Evolutionary conservation across 2,113 vertebrate genomes (phyloP), one percentile per base, ranked within the genome.

Genomic region (Trinectes maculatus): DNA sequence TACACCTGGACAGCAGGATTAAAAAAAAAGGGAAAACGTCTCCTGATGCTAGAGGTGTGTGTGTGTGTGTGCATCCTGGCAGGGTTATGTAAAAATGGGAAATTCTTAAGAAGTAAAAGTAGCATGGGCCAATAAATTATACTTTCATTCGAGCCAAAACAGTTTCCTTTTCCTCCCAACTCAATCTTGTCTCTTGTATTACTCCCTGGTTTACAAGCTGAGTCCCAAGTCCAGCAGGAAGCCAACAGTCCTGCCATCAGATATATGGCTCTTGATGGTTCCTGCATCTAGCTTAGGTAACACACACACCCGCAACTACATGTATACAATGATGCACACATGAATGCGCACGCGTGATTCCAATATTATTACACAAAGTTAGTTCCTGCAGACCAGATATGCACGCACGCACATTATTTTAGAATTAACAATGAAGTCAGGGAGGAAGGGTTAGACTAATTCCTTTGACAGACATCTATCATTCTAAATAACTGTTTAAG

Each of bases 381-480:
- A 76, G 81, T 83, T 69, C 43, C 11, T 67, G 49, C 58, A 67
- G 73, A 82, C 26, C 47, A 24, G 65, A 1, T 22, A 31, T 51
- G 31, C 36, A 47, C 37, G 51, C 37, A 46, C 8, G 9, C 63
- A 31, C 54, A 15, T n/a, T n/a, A n/a, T n/a, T n/a, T n/a, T n/a
- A n/a, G n/a, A n/a, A n/a, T n/a, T n/a, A n/a, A n/a, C n/a, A n/a
- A n/a, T n/a, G n/a, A n/a, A n/a, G n/a, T n/a, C n/a, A n/a, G n/a
- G n/a, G n/a, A n/a, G n/a, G n/a, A n/a, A n/a, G n/a, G n/a, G n/a
- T n/a, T n/a, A n/a, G n/a, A n/a, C n/a, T n/a, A n/a, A n/a, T n/a
- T n/a, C n/a, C n/a, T n/a, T n/a, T n/a, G n/a, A n/a, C n/a, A n/a
- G n/a, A n/a, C n/a, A n/a, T n/a, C n/a, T n/a, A n/a, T n/a, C n/a